These are phyloP conservation scores for Apamea monoglypha DNA, from an alignment of 2,888 invertebrate genomes.

Conservation along the genomic window DNA sequence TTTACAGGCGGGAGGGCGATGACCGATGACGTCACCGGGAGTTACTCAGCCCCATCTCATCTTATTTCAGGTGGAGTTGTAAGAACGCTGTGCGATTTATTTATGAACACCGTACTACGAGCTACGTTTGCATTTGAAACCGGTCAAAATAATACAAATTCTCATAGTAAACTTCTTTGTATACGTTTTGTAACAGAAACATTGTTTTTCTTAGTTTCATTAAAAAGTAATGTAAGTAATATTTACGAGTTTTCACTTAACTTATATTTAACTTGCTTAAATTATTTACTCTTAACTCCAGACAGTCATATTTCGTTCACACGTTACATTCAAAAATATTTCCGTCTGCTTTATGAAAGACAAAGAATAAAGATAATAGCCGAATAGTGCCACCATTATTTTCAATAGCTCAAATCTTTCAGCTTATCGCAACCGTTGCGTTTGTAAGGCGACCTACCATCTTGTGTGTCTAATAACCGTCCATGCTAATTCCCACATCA, in stretches of 20 bases:
- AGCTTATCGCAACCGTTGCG: slow-evolving; percentile 46
- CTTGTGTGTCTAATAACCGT: slow-evolving; percentile 39
- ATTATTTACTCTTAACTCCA: neutral
- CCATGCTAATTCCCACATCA: slow-evolving; percentile 56
- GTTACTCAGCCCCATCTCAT: slow-evolving; percentile 69
- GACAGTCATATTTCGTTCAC: slow-evolving; percentile 19
- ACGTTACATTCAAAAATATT: slow-evolving; percentile 38
- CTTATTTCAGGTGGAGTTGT: slow-evolving; percentile 65
- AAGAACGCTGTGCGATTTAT: slow-evolving; percentile 36
- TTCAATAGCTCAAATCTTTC: slow-evolving; percentile 54
- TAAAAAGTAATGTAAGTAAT: neutral
- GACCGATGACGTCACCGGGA: slow-evolving; percentile 83
- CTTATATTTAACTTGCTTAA: neutral
- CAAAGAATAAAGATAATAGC: slow-evolving; percentile 34
- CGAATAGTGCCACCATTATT: slow-evolving; percentile 45
- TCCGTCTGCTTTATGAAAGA: slow-evolving; percentile 22
- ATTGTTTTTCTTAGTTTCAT: slow-evolving; percentile 1
- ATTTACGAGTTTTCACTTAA: neutral
- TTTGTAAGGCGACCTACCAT: slow-evolving; percentile 45
- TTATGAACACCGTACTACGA: slow-evolving; percentile 40
- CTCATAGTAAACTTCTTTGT: slow-evolving; percentile 19
- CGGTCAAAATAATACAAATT: slow-evolving; percentile 24
- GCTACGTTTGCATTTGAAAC: slow-evolving; percentile 28
- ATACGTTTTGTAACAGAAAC: slow-evolving; percentile 17
- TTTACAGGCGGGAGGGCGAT: slow-evolving; percentile 81